Evolutionary conservation across 2,888 invertebrate species (phyloP).

Genomic region (Cyrtodaria siliqua): DNA sequence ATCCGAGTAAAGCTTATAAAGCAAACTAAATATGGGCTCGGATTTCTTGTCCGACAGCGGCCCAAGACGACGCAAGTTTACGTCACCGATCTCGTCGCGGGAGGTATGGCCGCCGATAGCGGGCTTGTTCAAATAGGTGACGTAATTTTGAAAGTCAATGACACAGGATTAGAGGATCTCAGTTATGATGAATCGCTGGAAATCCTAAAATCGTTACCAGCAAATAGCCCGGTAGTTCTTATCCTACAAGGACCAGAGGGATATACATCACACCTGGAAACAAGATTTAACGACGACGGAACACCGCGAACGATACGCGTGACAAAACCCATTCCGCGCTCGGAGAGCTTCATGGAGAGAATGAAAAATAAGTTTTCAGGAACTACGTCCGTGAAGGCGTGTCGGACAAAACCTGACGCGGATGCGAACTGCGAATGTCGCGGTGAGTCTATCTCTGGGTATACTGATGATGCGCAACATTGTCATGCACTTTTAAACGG

Average conservation of each 20-base stretch:
- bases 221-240: conserved; percentile 76
- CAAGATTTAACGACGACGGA: conserved; percentile 80
- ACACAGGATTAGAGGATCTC: conserved; percentile 78
- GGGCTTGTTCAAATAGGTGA: conserved; percentile 83
- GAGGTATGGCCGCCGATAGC: conserved; percentile 82
- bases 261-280: conserved; percentile 81
- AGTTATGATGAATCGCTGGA: conserved; percentile 79
- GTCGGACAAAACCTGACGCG: conserved; percentile 55
- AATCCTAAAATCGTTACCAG: conserved; percentile 74
- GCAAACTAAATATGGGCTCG: conserved; percentile 78
- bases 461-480: too few relatives aligned
- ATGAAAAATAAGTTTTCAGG: conserved; percentile 70
- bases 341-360: conserved; percentile 74
- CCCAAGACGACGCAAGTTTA: conserved; percentile 76
- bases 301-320: conserved; percentile 78
- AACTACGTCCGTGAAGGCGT: conserved; percentile 23
- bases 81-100: conserved; percentile 79
- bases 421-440: conserved; percentile 48
- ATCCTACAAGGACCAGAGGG: conserved; percentile 81
- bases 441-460: background rate
- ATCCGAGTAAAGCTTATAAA: conserved; percentile 82
- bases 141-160: conserved; percentile 82
- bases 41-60: conserved; percentile 81
- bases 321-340: conserved; percentile 73
- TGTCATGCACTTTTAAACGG: too few relatives aligned